A percentile compares a stretch with the other conserved stretches of the same genome.
phyloP scores from a whole-genome alignment of 2,113 vertebrate species.

The Xenus cinereus region DNA sequence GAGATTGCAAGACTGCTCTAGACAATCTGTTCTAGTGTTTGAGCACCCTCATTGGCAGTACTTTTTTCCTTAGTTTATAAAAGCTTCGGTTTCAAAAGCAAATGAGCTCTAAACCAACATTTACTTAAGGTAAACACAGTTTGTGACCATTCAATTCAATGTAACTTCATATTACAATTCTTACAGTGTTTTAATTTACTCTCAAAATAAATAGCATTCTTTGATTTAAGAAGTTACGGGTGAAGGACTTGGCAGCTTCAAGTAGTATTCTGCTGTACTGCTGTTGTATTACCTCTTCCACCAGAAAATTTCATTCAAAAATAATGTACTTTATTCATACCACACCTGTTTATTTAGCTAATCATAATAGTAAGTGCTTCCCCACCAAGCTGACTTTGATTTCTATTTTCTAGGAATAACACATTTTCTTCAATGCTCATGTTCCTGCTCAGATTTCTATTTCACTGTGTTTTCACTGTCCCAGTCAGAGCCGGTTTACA shows the following conservation, averaged over 20 bases:
- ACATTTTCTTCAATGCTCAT: background rate
- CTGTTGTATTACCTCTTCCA: background rate
- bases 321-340: background rate
- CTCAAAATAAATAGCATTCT: background rate
- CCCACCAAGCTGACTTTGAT: background rate
- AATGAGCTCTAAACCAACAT: background rate
- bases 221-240: background rate
- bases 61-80: background rate
- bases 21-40: background rate
- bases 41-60: background rate
- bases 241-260: background rate
- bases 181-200: background rate
- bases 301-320: background rate
- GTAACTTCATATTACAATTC: background rate
- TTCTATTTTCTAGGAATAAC: background rate
- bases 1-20: background rate
- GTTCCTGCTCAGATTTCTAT: background rate
- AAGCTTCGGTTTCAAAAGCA: background rate
- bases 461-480: background rate
- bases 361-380: background rate
- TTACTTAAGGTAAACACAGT: background rate
- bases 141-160: background rate
- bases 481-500: background rate
- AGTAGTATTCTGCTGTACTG: background rate
- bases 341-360: background rate